A percentile compares a stretch with the other conserved stretches of the same genome.
phyloP scores from a whole-genome alignment of 1,140 invertebrate genomes.

The Contarinia nasturtii region DNA sequence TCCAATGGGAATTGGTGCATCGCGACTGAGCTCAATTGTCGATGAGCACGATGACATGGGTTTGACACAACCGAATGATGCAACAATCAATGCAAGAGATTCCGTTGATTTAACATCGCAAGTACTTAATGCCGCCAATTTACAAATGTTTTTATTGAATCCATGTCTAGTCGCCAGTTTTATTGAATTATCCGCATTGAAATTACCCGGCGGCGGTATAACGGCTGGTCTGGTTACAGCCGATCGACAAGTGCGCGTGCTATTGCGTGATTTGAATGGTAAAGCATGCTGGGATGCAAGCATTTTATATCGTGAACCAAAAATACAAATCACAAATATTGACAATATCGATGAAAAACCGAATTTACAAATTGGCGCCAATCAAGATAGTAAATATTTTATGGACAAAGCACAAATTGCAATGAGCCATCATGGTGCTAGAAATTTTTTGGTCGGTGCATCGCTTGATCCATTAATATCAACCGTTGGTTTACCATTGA shows the following conservation, averaged over 20 bases:
- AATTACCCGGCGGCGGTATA: constrained; percentile 65
- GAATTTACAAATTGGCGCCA: background rate
- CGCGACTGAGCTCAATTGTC: constrained; percentile 53
- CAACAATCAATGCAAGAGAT: constrained; percentile 3
- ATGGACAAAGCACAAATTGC: background rate
- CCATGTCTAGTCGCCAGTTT: constrained; percentile 70
- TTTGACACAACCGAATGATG: constrained; percentile 11
- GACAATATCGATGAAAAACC: background rate
- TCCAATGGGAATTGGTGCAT: constrained; percentile 72
- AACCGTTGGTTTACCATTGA: constrained; percentile 17
- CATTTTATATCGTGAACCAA: constrained; percentile 60
- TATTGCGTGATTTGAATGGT: constrained; percentile 84
- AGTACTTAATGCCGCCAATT: constrained; percentile 72
- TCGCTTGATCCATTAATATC: constrained; percentile 17
- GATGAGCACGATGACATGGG: constrained; percentile 78
- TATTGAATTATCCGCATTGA: constrained; percentile 76
- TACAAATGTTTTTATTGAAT: constrained; percentile 75
- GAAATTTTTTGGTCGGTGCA: background rate
- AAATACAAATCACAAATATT: constrained; percentile 6
- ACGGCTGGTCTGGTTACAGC: constrained; percentile 47
- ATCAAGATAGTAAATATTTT: background rate
- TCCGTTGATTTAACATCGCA: constrained; percentile 28
- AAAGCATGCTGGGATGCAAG: constrained; percentile 93
- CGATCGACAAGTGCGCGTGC: constrained; percentile 57
- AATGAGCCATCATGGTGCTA: background rate